Base-by-base conservation (phyloP, 2,888 invertebrate genomes). In the Diarsia mendica region DNA sequence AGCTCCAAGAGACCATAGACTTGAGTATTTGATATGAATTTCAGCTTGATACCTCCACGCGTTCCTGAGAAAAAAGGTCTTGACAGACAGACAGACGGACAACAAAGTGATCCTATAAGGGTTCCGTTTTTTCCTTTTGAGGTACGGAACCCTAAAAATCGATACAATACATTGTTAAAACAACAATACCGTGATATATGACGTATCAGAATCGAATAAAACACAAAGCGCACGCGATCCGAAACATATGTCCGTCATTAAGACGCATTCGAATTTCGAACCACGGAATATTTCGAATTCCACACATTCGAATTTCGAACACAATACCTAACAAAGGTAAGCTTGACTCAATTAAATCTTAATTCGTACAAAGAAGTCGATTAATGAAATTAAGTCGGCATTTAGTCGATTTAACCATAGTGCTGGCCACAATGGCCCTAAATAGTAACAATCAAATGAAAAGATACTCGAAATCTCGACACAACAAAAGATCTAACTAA, bases 381-480 rank as follows among this genome's bases (percentile, higher is more conserved):
- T 96, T 96, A 96, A 96, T 96, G 96, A 95, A 96, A 96, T 96
- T 95, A 96, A 96, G 95, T 94, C 95, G 94, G 94, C 96, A 94
- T 96, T 96, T 96, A 96, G 93, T 92, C 94, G 94, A 93, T 92
- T 94, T 95, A 94, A 93, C 92, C 95, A 93, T 94, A 94, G 91
- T 93, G 89, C 87, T 88, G 83, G 83, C 85, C 85, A 96, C 96
- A 96, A 96, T 95, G 89, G 94, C 89, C 88, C 89, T 94, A 95
- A 95, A 95, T 95, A 95, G 95, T 95, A 94, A 96, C 96, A 96
- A 96, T 96, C 95, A 93, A 92, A 91, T 93, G 90, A 94, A 95
- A 95, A 91, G 93, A 93, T 92, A 89, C 93, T 94, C 93, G 91
- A 94, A 92, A 85, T 85, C 91, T 92, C 90, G 85, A 87, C 87